These are phyloP conservation scores for Brachyrhaphis roseni DNA, from an alignment of 2,797 vertebrate genomes.

Conservation along the genomic window DNA sequence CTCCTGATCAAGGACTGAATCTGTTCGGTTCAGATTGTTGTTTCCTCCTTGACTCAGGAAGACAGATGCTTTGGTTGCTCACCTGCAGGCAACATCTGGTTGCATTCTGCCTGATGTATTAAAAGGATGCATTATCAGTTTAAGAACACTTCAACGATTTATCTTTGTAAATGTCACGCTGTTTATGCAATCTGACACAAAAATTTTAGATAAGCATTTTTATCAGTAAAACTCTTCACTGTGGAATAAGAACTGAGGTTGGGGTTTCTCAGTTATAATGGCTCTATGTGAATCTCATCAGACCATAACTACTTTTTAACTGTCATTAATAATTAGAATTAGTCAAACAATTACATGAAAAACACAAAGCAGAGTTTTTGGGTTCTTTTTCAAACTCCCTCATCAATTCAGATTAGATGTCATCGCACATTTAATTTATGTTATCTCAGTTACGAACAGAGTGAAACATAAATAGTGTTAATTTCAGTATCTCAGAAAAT, in stretches of 20 bases:
- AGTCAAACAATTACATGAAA: neutral
- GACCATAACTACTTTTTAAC: neutral
- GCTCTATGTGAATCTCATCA: neutral
- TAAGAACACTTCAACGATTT: neutral
- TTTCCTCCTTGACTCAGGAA: neutral
- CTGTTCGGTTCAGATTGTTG: neutral
- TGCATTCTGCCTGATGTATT: neutral
- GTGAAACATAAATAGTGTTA: neutral
- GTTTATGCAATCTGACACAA: neutral
- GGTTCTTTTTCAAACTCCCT: neutral
- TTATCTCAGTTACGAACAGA: neutral
- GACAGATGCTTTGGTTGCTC: slow-evolving; percentile 10
- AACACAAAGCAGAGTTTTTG: too few relatives aligned
- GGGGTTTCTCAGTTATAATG: neutral
- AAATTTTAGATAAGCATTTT: neutral
- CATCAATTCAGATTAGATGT: neutral
- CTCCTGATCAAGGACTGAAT: neutral
- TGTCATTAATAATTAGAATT: neutral
- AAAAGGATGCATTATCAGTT: neutral
- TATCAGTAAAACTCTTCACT: neutral
- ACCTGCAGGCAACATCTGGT: neutral
- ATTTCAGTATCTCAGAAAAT: neutral
- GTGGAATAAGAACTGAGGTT: neutral
- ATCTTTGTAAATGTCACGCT: neutral
- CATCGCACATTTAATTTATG: neutral